Conservation (phyloP, 2,888 invertebrate species). For the Standfussiana lucernea region DNA sequence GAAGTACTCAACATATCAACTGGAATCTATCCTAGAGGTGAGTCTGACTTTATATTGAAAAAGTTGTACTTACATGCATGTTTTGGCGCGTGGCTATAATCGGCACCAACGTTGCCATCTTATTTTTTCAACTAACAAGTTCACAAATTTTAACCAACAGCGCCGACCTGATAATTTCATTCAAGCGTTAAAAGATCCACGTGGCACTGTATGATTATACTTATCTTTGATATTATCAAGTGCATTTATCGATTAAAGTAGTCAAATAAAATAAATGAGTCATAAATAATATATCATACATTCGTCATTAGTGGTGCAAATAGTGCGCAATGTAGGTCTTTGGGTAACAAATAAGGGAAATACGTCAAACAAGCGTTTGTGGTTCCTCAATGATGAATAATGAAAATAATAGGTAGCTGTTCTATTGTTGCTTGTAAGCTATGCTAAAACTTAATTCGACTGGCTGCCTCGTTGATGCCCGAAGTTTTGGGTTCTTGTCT, state of each 20-base stretch:
- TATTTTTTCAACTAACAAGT: neutral
- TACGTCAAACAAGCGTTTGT: neutral
- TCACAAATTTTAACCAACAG: neutral
- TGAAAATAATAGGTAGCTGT: neutral
- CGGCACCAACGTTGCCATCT: neutral
- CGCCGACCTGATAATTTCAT: neutral
- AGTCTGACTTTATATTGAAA: constrained; percentile 40
- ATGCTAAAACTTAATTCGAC: too few species aligned
- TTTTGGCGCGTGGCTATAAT: neutral
- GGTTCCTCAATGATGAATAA: neutral
- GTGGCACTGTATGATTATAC: neutral
- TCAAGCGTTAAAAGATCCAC: neutral
- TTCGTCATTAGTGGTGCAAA: constrained; percentile 24
- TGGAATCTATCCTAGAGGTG: constrained; percentile 93
- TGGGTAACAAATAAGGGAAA: neutral
- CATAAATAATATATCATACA: neutral
- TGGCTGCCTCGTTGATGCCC: neutral
- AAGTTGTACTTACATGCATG: neutral
- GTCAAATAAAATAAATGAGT: constrained; percentile 9
- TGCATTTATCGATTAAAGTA: constrained; percentile 22
- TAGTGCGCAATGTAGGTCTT: neutral
- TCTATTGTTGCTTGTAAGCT: neutral
- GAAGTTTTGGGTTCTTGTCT: too few species aligned
- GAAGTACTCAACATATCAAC: constrained; percentile 96
- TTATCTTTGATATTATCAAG: neutral